A percentile compares a stretch with the other conserved stretches of the same genome.
Evolutionary conservation across 2,113 vertebrate species (phyloP).

Genomic region (Leptodactylus fuscus): DNA sequence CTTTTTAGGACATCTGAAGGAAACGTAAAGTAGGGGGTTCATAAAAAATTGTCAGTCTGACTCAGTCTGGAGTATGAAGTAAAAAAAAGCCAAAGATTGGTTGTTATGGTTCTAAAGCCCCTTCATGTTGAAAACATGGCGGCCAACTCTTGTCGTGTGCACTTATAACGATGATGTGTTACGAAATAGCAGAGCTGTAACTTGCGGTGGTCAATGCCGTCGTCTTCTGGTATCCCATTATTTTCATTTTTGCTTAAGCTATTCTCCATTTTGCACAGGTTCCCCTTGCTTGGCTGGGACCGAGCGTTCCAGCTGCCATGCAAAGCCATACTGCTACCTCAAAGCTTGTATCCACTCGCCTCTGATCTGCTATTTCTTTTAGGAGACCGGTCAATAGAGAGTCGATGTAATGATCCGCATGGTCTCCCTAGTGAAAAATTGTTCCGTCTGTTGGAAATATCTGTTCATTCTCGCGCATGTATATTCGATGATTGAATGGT

Average conservation of each 20-base stretch:
- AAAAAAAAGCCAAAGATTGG: neutral
- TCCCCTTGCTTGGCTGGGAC: neutral
- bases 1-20: neutral
- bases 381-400: too few species aligned
- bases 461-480: accelerated
- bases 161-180: neutral
- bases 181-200: neutral
- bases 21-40: neutral
- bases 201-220: too few species aligned
- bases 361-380: neutral
- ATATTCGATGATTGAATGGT: neutral
- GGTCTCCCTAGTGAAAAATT: neutral
- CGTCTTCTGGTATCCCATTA: neutral
- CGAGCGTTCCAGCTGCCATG: neutral
- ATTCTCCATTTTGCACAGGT: neutral
- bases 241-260: neutral
- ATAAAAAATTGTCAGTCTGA: too few species aligned
- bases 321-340: constrained; percentile 19
- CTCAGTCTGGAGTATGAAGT: neutral
- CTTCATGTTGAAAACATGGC: neutral
- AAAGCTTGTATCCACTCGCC: neutral
- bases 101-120: neutral
- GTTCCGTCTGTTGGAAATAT: neutral
- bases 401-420: neutral
- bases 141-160: neutral